Evolutionary conservation across 2,113 vertebrate species (phyloP).

Genomic region (Lynx canadensis): DNA sequence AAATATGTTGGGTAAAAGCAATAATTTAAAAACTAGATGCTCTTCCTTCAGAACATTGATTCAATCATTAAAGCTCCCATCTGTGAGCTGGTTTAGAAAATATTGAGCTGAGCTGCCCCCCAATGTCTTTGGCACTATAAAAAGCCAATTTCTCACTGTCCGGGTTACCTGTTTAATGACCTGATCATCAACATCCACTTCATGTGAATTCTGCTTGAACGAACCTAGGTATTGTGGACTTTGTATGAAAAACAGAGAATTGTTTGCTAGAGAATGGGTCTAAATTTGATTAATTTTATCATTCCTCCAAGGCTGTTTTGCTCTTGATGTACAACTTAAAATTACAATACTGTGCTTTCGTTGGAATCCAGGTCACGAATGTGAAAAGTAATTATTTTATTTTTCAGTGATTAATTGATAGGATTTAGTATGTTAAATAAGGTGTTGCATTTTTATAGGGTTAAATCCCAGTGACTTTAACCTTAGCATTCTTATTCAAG

Average conservation of each 20-base stretch:
- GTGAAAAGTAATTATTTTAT: conserved; percentile 36
- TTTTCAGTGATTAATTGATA: conserved; percentile 34
- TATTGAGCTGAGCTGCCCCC: conserved; percentile 52
- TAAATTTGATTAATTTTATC: neutral
- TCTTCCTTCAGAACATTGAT: conserved; percentile 66
- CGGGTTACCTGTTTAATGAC: conserved; percentile 57
- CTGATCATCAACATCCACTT: conserved; percentile 34
- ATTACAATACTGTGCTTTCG: conserved; percentile 26
- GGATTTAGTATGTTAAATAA: conserved; percentile 33
- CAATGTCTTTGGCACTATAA: conserved; percentile 22
- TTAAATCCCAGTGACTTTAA: conserved; percentile 11
- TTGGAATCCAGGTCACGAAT: conserved; percentile 15
- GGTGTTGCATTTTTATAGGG: neutral
- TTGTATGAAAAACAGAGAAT: neutral
- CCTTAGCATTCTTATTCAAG: neutral
- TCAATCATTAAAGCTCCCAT: conserved; percentile 61
- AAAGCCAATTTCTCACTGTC: conserved; percentile 48
- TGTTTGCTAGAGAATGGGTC: neutral
- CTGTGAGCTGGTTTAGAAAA: conserved; percentile 52
- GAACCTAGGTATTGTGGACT: neutral
- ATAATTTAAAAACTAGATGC: conserved; percentile 74
- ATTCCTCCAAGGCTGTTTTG: neutral
- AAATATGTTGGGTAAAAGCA: conserved; percentile 72
- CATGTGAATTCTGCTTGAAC: conserved; percentile 38
- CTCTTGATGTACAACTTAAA: neutral